Evolutionary conservation across 1,140 invertebrate species (phyloP).

Genomic region (Sminthurides bifidus): DNA sequence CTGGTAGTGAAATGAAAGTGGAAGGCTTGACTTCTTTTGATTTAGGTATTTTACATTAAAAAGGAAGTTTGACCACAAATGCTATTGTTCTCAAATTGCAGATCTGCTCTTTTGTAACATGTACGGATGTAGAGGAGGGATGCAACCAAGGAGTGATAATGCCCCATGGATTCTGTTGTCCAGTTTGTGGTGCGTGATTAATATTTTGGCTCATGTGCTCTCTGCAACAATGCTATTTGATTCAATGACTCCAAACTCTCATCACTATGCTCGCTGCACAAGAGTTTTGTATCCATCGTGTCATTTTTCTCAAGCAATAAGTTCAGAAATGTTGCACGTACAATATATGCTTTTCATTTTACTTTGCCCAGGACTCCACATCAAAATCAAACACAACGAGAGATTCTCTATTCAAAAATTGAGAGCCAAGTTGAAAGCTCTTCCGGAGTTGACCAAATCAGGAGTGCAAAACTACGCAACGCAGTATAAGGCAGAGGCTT

Average conservation of each 20-base stretch:
- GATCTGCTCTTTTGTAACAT: slow-evolving; percentile 21
- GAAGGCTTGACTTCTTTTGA: slow-evolving; percentile 1
- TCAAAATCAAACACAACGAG: slow-evolving; percentile 19
- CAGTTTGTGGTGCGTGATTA: slow-evolving; percentile 24
- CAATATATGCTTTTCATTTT: background rate
- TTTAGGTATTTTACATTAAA: background rate
- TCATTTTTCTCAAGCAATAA: no score
- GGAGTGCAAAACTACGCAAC: slow-evolving; percentile 7
- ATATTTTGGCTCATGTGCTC: background rate
- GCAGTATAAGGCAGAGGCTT: slow-evolving; percentile 8
- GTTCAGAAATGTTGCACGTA: background rate
- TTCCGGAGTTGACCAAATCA: background rate
- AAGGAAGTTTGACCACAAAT: background rate
- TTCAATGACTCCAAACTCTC: background rate
- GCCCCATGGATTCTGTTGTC: slow-evolving; percentile 30
- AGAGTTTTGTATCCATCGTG: background rate
- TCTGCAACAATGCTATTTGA: background rate
- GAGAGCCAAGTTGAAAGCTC: slow-evolving; percentile 4
- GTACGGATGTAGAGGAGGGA: background rate
- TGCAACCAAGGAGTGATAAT: slow-evolving; percentile 19
- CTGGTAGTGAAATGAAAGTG: background rate
- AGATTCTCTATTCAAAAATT: slow-evolving; percentile 8
- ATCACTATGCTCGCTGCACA: background rate
- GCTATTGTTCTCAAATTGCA: background rate
- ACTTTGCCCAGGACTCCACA: slow-evolving; percentile 14